Base-by-base conservation (phyloP, 53 echinoderm and acorn worm species). In the Echinometra lucunter region DNA sequence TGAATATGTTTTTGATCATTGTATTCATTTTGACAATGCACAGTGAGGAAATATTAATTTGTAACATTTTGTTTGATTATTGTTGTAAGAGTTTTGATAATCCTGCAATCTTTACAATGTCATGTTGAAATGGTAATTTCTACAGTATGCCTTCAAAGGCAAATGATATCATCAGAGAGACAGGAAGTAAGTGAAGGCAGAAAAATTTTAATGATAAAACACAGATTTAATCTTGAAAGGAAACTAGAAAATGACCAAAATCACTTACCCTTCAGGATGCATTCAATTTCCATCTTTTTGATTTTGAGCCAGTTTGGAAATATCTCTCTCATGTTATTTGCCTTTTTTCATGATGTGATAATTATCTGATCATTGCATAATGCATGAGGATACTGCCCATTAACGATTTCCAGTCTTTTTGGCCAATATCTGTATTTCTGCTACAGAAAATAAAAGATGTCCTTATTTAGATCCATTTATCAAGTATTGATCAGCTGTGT, bases 291-390 rank as follows among this genome's bases (percentile, higher is more conserved):
- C 49, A 85, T 47, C n/a, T 27, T 49, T n/a, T 85, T 85, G 85
- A 85, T 85, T 85, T 85, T 85, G 45, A 47, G 85, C 85, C 85
- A 85, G 49, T 49, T 85, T 85, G 17, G 78, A 42, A 78, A 38
- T 38, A 78, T 78, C 35, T 72, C 63, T 34, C 25, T 30, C 30
- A 35, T 32, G 11, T 70, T 70, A 72, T 72, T 72, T 34, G 72
- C 32, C 72, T 34, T 72, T 72, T 83, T 78, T 88, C 34, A 88
- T 55, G 30, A 82, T 82, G n/a, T 88, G 53, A 88, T 58, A 34
- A 89, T 89, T 60, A 58, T 60, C 89, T 89, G 60, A 89, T 89
- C 60, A 40, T 60, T 89, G 63, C 15, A 56, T 56, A 57, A 57
- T 55, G 55, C 30, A 53, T 83, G 37, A 30, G 89, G 89, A 89